phyloP scores from a whole-genome alignment of 2,888 invertebrate genomes.

The Cremastobaeus sp. region DNA sequence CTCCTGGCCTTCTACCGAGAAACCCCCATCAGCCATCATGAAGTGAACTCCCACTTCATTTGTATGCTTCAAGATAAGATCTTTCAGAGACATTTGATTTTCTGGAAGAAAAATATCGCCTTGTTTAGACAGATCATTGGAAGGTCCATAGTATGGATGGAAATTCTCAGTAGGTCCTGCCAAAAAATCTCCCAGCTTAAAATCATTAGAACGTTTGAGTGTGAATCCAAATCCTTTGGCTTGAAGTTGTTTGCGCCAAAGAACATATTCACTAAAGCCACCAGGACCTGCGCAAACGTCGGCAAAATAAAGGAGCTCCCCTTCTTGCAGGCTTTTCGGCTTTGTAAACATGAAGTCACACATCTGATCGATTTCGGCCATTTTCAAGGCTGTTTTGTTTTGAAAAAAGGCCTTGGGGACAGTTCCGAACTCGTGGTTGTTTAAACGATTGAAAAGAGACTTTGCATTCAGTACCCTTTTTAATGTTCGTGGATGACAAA shows the following conservation, averaged over 20 bases:
- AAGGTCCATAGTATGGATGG: slow-evolving; percentile 86
- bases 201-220: not conserved
- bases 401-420: not conserved
- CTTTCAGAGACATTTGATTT: not conserved
- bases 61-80: slow-evolving; percentile 81
- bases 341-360: not conserved
- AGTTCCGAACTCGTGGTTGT: not conserved
- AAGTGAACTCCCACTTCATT: slow-evolving; percentile 92
- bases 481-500: not conserved
- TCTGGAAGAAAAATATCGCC: not conserved
- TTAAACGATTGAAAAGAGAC: not conserved
- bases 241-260: slow-evolving; percentile 73
- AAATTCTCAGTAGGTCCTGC: slow-evolving; percentile 93
- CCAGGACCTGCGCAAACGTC: slow-evolving; percentile 88
- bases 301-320: not conserved
- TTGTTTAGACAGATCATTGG: not conserved
- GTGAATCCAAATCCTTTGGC: not conserved
- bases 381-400: not conserved
- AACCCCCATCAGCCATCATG: slow-evolving; percentile 98
- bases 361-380: not conserved
- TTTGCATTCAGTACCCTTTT: not conserved
- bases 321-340: not conserved
- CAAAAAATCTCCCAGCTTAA: slow-evolving; percentile 86
- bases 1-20: slow-evolving; percentile 96
- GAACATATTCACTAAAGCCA: slow-evolving; percentile 96